These are phyloP conservation scores for Paramormyrops hopkinsi DNA, from an alignment of 2,797 vertebrate species.

Conservation along the genomic window DNA sequence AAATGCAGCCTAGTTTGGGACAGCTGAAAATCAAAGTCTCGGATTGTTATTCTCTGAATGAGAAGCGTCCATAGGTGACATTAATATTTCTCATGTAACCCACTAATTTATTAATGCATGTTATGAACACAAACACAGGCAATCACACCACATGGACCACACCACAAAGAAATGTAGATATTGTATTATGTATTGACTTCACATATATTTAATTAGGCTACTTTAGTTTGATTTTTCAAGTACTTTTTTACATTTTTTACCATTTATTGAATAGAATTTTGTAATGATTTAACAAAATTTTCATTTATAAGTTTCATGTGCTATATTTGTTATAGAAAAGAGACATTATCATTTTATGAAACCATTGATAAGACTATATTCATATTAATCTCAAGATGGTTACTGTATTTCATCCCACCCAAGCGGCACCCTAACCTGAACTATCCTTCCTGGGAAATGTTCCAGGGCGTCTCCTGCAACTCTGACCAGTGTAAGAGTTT, in stretches of 20 bases:
- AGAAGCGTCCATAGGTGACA: background rate
- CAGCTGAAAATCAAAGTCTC: conserved; percentile 10
- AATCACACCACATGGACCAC: background rate
- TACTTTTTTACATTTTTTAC: background rate
- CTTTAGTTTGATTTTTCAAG: background rate
- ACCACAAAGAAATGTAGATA: background rate
- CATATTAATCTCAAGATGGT: background rate
- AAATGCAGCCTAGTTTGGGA: conserved; percentile 28
- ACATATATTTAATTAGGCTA: background rate
- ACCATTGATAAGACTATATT: background rate
- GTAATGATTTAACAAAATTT: background rate
- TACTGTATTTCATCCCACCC: background rate
- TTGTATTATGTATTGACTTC: background rate
- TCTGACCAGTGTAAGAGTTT: background rate
- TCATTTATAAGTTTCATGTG: background rate
- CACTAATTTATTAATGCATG: background rate
- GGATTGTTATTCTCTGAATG: background rate
- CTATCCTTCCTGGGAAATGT: background rate
- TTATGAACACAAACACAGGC: background rate
- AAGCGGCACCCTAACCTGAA: background rate
- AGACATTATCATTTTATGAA: background rate
- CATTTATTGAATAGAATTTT: background rate
- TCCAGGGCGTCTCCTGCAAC: background rate
- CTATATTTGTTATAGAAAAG: background rate
- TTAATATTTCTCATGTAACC: background rate